Evolutionary conservation across 1,140 invertebrate genomes (phyloP).

Genomic region (Ceratitis capitata): DNA sequence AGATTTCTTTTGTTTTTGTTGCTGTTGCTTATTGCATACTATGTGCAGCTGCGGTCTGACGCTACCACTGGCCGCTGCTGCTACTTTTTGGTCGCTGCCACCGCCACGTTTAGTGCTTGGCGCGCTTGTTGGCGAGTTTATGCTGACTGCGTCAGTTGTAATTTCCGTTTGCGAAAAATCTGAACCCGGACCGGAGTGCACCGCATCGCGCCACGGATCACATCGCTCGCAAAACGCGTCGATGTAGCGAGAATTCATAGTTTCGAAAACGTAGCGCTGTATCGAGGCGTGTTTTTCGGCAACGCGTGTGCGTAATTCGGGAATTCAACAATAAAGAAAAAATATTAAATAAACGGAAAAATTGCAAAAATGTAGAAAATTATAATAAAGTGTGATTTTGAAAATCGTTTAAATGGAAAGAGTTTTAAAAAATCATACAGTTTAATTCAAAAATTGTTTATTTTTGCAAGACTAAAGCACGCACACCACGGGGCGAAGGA

Average conservation of each 20-base stretch:
- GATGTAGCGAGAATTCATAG: conserved; percentile 38
- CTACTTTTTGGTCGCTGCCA: not conserved
- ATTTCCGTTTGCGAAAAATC: conserved; percentile 45
- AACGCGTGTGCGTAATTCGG: not conserved
- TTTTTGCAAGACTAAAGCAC: not conserved
- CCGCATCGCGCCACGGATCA: conserved; percentile 32
- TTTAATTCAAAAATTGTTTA: no score
- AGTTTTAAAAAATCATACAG: not conserved
- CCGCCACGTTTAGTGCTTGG: not conserved
- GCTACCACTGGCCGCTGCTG: not conserved
- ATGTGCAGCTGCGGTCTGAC: not conserved
- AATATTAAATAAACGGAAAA: not conserved
- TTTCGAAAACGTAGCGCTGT: conserved; percentile 39
- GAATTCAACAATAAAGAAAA: not conserved
- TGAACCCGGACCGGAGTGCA: conserved; percentile 36
- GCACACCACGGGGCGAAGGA: not conserved
- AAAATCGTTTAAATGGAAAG: not conserved
- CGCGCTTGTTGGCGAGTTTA: conserved; percentile 19
- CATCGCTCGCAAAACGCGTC: conserved; percentile 33
- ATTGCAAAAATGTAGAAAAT: conserved; percentile 6
- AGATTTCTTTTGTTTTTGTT: conserved; percentile 24
- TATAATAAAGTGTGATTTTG: not conserved
- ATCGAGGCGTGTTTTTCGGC: conserved; percentile 25
- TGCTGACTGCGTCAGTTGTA: conserved; percentile 43
- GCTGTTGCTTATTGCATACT: conserved; percentile 13